Conservation (phyloP, 2,888 invertebrate species). For the Tinea semifulvella region DNA sequence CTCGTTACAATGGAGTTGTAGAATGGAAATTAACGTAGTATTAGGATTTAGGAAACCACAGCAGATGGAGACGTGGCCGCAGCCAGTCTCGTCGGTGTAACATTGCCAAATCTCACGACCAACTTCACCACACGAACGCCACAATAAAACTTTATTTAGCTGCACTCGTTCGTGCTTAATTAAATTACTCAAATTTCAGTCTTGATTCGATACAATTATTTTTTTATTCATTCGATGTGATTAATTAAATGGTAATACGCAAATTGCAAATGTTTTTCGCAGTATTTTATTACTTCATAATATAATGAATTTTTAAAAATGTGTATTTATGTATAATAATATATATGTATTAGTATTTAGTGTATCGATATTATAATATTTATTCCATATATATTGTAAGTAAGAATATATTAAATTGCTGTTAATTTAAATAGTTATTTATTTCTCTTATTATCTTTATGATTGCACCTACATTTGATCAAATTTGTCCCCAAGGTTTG, state of each 20-base stretch:
- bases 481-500: too few species aligned
- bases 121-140: conserved; percentile 7
- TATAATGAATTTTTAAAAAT: too few species aligned
- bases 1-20: too few species aligned
- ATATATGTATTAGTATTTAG: too few species aligned
- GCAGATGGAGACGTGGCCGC: conserved; percentile 2
- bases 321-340: too few species aligned
- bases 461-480: too few species aligned
- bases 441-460: too few species aligned
- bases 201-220: neutral
- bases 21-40: neutral
- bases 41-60: conserved; percentile 5
- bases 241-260: neutral
- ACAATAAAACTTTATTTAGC: conserved; percentile 4
- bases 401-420: too few species aligned
- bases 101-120: conserved; percentile 6
- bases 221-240: neutral
- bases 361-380: too few species aligned
- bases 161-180: conserved; percentile 1
- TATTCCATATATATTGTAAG: too few species aligned
- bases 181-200: neutral
- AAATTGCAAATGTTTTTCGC: neutral
- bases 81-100: conserved; percentile 1
- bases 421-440: too few species aligned
- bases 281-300: too few species aligned